A percentile compares a stretch with the other conserved stretches of the same genome.
Evolutionary conservation across 2,888 invertebrate genomes (phyloP).

Genomic region (Ophion costatus): DNA sequence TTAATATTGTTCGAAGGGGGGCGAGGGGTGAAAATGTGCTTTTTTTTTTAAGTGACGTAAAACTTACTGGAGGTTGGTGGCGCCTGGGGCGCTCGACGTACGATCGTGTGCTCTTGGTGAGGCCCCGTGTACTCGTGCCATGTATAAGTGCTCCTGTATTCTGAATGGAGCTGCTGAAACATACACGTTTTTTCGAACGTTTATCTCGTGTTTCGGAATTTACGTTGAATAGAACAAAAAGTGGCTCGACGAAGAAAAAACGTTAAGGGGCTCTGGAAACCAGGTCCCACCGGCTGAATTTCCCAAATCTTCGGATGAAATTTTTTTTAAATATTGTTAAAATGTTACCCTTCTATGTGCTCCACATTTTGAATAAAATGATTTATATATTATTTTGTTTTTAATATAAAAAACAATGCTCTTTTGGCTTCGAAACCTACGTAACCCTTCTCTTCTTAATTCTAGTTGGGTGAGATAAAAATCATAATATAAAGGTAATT

Average conservation of each 20-base stretch:
- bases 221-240: not conserved
- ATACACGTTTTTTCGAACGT: slow-evolving; percentile 60
- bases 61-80: slow-evolving; percentile 81
- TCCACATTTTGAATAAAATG: no score
- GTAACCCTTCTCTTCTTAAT: no score
- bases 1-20: slow-evolving; percentile 28
- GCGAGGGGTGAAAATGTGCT: not conserved
- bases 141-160: slow-evolving; percentile 97
- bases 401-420: no score
- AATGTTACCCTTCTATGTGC: no score
- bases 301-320: no score
- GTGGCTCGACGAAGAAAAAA: not conserved
- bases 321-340: no score
- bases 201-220: slow-evolving; percentile 24
- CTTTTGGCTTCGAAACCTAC: no score
- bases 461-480: no score
- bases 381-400: no score
- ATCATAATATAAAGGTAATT: no score
- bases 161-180: slow-evolving; percentile 92
- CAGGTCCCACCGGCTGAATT: no score
- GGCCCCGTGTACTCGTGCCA: slow-evolving; percentile 95
- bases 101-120: slow-evolving; percentile 87
- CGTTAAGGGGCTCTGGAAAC: no score
- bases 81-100: slow-evolving; percentile 87
- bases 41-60: slow-evolving; percentile 9